Evolutionary conservation across 2,888 invertebrate genomes (phyloP).

Genomic region (Diloba caeruleocephala): DNA sequence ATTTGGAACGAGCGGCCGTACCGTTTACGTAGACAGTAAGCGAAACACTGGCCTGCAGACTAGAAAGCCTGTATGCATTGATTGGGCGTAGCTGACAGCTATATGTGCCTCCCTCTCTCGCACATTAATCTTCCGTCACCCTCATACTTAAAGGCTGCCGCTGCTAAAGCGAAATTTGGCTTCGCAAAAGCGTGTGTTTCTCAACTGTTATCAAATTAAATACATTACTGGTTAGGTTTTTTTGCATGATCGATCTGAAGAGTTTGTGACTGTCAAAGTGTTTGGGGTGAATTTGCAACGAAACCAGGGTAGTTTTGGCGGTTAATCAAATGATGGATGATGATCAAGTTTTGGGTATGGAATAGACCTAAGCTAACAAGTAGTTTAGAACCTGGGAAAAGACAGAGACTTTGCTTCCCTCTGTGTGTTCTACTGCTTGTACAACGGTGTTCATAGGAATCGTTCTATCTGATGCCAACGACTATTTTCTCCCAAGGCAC

Average conservation of each 20-base stretch:
- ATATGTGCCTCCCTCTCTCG: conserved; percentile 66
- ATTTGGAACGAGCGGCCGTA: conserved; percentile 53
- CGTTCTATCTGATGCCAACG: too few relatives aligned
- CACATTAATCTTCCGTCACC: conserved; percentile 58
- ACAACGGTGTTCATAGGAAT: too few relatives aligned
- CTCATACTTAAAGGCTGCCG: conserved; percentile 68
- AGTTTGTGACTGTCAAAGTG: conserved; percentile 34
- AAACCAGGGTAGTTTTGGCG: background rate
- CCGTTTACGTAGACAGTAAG: conserved; percentile 67
- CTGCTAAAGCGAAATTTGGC: conserved; percentile 84
- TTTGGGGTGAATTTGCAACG: background rate
- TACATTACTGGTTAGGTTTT: conserved; percentile 29
- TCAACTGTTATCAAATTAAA: conserved; percentile 67
- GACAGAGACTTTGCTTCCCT: too few relatives aligned
- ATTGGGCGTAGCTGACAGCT: conserved; percentile 81
- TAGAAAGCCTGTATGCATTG: conserved; percentile 83
- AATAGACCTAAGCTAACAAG: too few relatives aligned
- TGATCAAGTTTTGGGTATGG: too few relatives aligned
- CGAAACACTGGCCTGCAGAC: conserved; percentile 83
- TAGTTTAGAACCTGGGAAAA: too few relatives aligned
- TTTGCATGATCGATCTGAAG: conserved; percentile 19
- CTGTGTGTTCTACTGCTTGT: too few relatives aligned
- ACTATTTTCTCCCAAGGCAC: too few relatives aligned
- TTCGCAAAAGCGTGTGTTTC: conserved; percentile 72
- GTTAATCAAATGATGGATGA: background rate